Conservation (phyloP, 2,888 invertebrate genomes). For the Limnephilus lunatus region DNA sequence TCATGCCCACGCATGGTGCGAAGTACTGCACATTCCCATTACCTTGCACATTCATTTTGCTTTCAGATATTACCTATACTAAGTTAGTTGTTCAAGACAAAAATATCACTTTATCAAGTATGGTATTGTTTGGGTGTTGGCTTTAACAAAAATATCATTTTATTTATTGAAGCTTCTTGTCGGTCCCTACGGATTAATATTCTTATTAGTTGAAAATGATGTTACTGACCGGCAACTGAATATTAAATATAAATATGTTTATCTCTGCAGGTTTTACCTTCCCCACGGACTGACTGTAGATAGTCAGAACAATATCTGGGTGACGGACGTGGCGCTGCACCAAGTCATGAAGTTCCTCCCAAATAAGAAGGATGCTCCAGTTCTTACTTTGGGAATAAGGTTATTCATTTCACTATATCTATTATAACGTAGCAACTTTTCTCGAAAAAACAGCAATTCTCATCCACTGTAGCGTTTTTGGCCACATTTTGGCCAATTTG, state of each 20-base stretch:
- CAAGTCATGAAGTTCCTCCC: conserved; percentile 88
- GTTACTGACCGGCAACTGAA: neutral
- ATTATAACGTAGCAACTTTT: neutral
- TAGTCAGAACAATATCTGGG: conserved; percentile 85
- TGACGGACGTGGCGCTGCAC: conserved; percentile 92
- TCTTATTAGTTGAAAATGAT: no score
- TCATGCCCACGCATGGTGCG: no score
- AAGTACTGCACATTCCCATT: no score
- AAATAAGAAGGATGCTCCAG: conserved; percentile 71
- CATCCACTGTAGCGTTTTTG: neutral
- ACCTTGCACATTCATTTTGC: no score
- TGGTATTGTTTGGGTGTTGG: no score
- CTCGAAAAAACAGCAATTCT: neutral
- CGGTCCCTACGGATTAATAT: no score
- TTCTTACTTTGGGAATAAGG: conserved; percentile 71
- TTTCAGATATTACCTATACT: no score
- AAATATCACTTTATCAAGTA: no score
- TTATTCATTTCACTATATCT: conserved; percentile 24
- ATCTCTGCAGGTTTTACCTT: conserved; percentile 82
- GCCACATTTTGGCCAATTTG: no score
- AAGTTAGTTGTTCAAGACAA: no score
- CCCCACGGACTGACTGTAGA: conserved; percentile 93
- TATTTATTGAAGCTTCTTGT: no score
- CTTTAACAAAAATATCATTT: no score
- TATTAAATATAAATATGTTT: neutral